phyloP scores from a whole-genome alignment of 2,113 vertebrate species.

The Noctilio leporinus region DNA sequence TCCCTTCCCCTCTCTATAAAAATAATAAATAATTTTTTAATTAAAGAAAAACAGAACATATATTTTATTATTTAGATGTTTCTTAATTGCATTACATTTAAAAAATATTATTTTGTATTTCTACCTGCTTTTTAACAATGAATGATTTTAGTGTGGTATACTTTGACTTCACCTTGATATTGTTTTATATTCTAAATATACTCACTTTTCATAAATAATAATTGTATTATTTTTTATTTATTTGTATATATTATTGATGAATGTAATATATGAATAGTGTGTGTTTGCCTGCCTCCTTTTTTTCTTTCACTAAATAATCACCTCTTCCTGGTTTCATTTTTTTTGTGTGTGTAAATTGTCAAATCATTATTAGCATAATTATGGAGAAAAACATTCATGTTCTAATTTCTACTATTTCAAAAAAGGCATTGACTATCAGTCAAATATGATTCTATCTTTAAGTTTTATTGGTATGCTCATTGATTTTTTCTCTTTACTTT shows the following conservation, averaged over 20 bases:
- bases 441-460: background rate
- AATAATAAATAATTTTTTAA: too few relatives aligned
- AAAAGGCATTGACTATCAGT: background rate
- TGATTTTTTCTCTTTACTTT: background rate
- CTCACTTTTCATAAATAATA: background rate
- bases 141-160: background rate
- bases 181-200: background rate
- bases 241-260: background rate
- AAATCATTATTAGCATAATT: background rate
- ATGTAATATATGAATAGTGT: background rate
- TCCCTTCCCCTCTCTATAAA: too few relatives aligned
- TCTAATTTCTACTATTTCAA: background rate
- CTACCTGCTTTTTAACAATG: background rate
- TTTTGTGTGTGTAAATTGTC: background rate
- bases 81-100: background rate
- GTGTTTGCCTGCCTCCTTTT: background rate
- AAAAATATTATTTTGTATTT: background rate
- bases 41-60: too few relatives aligned
- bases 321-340: background rate
- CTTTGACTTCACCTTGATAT: background rate
- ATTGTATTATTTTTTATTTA: too few relatives aligned
- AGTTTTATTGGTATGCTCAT: background rate
- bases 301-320: background rate
- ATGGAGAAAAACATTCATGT: background rate
- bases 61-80: background rate